Conservation (phyloP, 2,113 vertebrate genomes). For the Asarcornis scutulata region DNA sequence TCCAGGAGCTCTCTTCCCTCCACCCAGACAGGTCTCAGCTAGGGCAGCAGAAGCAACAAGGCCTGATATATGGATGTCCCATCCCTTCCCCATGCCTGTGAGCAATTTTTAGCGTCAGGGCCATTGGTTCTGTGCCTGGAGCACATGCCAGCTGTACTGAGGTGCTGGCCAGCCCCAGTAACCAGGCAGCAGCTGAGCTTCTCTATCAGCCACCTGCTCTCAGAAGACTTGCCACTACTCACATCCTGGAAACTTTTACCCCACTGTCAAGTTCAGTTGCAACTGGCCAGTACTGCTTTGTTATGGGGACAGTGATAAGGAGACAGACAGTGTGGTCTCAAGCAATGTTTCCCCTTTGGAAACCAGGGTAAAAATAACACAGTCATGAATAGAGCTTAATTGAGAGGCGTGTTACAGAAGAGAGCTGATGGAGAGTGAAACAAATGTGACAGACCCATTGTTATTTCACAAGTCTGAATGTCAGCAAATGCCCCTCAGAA, state of each 20-base stretch:
- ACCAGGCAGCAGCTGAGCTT: neutral
- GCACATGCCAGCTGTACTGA: rapidly evolving
- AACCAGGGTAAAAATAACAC: conserved; percentile 25
- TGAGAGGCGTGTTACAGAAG: neutral
- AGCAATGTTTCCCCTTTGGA: conserved; percentile 6
- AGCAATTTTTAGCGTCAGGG: neutral
- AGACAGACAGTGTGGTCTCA: neutral
- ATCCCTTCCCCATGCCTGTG: neutral
- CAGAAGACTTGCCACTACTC: neutral
- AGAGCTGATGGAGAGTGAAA: neutral
- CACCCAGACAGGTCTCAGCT: neutral
- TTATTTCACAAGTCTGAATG: neutral
- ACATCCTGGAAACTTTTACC: neutral
- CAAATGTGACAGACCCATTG: neutral
- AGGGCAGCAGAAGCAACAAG: neutral
- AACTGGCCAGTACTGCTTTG: neutral
- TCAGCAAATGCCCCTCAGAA: neutral
- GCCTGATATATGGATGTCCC: neutral
- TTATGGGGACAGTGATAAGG: neutral
- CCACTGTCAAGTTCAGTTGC: neutral
- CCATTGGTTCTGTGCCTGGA: rapidly evolving
- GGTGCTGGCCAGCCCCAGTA: neutral
- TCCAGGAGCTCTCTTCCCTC: neutral
- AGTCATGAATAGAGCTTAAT: neutral
- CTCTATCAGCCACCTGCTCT: neutral